Conservation (phyloP, 2,113 vertebrate genomes). For the Bos indicus region DNA sequence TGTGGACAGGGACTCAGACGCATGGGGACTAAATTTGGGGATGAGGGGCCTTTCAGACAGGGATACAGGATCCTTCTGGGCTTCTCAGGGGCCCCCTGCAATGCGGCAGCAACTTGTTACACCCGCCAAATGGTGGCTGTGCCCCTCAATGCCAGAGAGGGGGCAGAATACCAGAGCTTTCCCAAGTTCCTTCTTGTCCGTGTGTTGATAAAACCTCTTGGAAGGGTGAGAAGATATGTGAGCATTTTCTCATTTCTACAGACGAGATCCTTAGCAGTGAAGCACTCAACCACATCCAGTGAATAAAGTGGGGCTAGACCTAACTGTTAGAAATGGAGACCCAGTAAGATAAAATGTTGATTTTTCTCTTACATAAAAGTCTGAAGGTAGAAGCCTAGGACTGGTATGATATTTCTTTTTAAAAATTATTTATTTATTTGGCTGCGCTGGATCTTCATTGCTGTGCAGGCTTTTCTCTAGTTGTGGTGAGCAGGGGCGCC, state of each 20-base stretch:
- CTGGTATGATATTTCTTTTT: neutral
- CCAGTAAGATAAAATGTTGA: neutral
- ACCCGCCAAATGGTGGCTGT: neutral
- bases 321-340: neutral
- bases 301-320: neutral
- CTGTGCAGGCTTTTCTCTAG: neutral
- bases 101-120: neutral
- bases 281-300: neutral
- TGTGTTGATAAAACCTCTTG: neutral
- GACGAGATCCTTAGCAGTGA: neutral
- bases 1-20: constrained; percentile 54
- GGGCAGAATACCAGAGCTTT: neutral
- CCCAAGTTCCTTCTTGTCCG: neutral
- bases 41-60: neutral
- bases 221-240: neutral
- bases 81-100: neutral
- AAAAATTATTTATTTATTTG: neutral
- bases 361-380: neutral
- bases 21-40: neutral
- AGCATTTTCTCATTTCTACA: neutral
- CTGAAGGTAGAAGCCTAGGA: neutral
- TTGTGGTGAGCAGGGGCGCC: neutral
- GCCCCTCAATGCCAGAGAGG: neutral
- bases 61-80: neutral
- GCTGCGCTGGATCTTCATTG: neutral